Conservation (phyloP, 2,797 vertebrate genomes). For the Brotula barbata region DNA sequence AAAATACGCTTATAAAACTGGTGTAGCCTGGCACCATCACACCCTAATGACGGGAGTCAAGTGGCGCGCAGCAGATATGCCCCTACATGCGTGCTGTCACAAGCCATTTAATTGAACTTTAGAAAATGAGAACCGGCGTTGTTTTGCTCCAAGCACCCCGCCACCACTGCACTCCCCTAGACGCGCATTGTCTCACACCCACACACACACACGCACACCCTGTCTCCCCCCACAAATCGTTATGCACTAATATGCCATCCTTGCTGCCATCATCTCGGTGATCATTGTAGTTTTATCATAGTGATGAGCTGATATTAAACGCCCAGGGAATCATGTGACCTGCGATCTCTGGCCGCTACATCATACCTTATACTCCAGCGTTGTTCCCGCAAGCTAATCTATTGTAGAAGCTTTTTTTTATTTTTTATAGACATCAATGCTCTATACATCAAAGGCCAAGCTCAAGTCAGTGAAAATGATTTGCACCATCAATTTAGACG, state of each 20-base stretch:
- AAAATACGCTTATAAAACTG: slow-evolving; percentile 78
- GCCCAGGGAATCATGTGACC: no score
- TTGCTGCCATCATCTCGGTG: slow-evolving; percentile 62
- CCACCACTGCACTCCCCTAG: not conserved
- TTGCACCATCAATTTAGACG: no score
- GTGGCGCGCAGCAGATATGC: slow-evolving; percentile 75
- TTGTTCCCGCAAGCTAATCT: no score
- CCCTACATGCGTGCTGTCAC: slow-evolving; percentile 77
- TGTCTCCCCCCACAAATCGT: slow-evolving; percentile 27
- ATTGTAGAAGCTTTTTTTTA: no score
- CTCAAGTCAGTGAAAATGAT: no score
- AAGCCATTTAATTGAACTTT: slow-evolving; percentile 77
- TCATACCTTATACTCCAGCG: no score
- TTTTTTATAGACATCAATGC: no score
- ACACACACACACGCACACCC: not conserved
- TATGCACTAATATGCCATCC: slow-evolving; percentile 63
- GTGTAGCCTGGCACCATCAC: slow-evolving; percentile 75
- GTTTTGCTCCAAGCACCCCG: slow-evolving; percentile 57
- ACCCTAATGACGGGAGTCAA: slow-evolving; percentile 80
- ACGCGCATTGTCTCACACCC: slow-evolving; percentile 9
- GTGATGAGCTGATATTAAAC: slow-evolving; percentile 45
- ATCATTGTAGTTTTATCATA: slow-evolving; percentile 56
- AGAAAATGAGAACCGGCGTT: slow-evolving; percentile 69
- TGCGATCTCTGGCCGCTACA: no score
- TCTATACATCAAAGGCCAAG: no score